A percentile compares a stretch with the other conserved stretches of the same genome.
These are phyloP conservation scores for Typhlomys cinereus DNA, from an alignment of 2,113 vertebrate genomes.

Conservation along the genomic window DNA sequence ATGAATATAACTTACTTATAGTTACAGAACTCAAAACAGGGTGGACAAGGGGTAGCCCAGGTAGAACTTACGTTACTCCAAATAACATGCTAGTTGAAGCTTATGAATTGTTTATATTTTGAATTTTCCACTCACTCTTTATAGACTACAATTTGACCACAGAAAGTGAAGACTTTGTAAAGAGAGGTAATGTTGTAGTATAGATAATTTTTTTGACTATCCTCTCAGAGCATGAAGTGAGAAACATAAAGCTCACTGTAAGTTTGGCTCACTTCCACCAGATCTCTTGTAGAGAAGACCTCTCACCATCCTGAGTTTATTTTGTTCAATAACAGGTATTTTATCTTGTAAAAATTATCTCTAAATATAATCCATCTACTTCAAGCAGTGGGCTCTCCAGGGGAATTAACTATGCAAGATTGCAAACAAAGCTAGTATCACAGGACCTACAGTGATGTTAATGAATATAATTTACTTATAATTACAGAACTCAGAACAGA, in stretches of 20 bases:
- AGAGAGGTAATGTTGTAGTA: neutral
- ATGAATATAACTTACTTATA: neutral
- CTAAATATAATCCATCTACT: neutral
- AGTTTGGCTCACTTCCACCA: neutral
- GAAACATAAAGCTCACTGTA: neutral
- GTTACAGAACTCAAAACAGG: neutral
- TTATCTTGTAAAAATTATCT: neutral
- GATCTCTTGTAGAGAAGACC: neutral
- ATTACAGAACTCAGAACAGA: neutral
- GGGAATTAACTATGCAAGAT: neutral
- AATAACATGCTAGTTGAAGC: neutral
- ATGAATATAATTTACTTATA: neutral
- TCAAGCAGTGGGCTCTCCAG: neutral
- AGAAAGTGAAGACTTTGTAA: neutral
- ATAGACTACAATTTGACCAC: neutral
- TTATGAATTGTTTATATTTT: neutral
- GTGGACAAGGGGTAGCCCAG: neutral
- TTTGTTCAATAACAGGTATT: conserved; percentile 5
- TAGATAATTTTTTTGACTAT: neutral
- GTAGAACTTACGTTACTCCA: neutral
- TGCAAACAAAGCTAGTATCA: neutral
- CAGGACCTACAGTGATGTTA: neutral
- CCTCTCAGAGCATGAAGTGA: neutral
- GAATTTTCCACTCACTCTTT: neutral
- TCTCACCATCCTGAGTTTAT: neutral